A percentile compares a stretch with the other conserved stretches of the same genome.
These are phyloP conservation scores for Drosophila borborema DNA, from an alignment of 2,888 invertebrate genomes.

Conservation along the genomic window DNA sequence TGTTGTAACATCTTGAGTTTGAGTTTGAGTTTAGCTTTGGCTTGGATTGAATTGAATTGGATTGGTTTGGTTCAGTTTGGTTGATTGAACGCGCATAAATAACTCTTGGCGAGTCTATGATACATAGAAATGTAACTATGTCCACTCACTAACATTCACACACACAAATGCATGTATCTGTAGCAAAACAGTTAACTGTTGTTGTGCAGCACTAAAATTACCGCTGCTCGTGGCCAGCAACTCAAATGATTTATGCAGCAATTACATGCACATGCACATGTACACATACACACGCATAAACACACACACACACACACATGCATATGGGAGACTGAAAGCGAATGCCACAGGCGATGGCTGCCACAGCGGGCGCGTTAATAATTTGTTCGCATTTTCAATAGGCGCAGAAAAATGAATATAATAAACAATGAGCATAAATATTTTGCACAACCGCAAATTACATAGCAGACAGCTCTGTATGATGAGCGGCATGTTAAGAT, in stretches of 20 bases:
- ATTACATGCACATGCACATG: constrained; percentile 53
- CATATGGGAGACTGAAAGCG: constrained; percentile 1
- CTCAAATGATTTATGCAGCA: constrained; percentile 76
- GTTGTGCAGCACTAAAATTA: constrained; percentile 59
- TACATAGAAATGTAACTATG: constrained; percentile 47
- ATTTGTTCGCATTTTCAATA: constrained; percentile 73
- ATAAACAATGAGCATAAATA: constrained; percentile 76
- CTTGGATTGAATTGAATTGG: constrained; percentile 24
- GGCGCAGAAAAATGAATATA: constrained; percentile 49
- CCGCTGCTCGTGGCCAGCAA: constrained; percentile 62
- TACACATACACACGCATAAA: too few species aligned
- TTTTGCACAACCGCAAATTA: constrained; percentile 61
- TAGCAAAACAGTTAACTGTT: constrained; percentile 60
- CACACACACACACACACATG: neutral
- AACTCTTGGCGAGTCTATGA: constrained; percentile 41
- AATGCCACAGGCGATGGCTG: constrained; percentile 40
- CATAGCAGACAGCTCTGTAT: constrained; percentile 56
- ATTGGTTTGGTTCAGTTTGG: constrained; percentile 30
- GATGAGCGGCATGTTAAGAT: constrained; percentile 2
- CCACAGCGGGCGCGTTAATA: constrained; percentile 57
- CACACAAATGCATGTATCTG: constrained; percentile 35
- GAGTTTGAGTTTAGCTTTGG: constrained; percentile 9
- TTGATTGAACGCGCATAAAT: constrained; percentile 65
- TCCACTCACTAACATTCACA: constrained; percentile 6
- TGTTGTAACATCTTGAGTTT: constrained; percentile 23